Evolutionary conservation across 1,140 invertebrate species (phyloP).

Genomic region (Eueides isabella): DNA sequence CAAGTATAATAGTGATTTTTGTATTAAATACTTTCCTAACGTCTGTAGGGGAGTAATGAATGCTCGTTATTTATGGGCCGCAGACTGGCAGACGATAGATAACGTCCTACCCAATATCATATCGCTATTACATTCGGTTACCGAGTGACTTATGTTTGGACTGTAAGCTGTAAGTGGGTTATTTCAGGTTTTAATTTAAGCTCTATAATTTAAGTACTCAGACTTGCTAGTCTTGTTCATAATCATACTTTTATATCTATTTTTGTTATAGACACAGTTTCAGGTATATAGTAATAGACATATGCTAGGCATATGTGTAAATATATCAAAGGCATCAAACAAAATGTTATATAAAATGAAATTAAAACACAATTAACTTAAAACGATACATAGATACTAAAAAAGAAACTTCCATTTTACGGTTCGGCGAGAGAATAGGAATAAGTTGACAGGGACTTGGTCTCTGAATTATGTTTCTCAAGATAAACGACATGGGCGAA

Average conservation of each 20-base stretch:
- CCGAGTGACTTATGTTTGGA: constrained; percentile 58
- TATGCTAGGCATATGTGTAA: too few species aligned
- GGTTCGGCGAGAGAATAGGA: constrained; percentile 82
- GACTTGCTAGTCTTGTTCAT: not conserved
- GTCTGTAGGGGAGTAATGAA: constrained; percentile 67
- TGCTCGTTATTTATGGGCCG: constrained; percentile 70
- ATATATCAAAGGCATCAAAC: not conserved
- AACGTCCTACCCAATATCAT: constrained; percentile 73
- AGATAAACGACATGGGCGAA: constrained; percentile 83
- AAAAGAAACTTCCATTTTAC: constrained; percentile 78
- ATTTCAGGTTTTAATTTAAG: constrained; percentile 28
- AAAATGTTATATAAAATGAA: not conserved
- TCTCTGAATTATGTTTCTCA: constrained; percentile 81
- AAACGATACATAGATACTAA: constrained; percentile 36
- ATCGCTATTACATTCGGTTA: constrained; percentile 72
- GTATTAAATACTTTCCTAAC: constrained; percentile 72
- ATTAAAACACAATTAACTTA: constrained; percentile 7
- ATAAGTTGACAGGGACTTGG: constrained; percentile 83
- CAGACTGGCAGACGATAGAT: constrained; percentile 70
- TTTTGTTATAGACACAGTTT: too few species aligned
- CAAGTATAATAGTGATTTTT: constrained; percentile 50
- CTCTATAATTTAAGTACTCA: too few species aligned
- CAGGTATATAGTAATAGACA: too few species aligned
- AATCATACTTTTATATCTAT: not conserved
- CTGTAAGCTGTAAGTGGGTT: constrained; percentile 26